Conservation (phyloP, 1,140 invertebrate species). For the Dolichoris vasculosae region DNA sequence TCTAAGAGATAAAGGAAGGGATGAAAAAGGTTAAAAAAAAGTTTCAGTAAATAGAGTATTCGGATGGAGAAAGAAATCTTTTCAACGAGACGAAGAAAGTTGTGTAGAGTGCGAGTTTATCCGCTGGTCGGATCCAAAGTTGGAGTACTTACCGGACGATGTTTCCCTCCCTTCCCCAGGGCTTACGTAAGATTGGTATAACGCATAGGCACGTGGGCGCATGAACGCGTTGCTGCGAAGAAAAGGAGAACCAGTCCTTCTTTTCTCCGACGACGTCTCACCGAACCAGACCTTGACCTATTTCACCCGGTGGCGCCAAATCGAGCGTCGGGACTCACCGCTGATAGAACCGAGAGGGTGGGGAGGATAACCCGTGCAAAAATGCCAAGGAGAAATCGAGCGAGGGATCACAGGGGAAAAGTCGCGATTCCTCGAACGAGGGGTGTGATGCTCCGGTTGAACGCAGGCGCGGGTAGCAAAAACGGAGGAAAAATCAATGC, state of each 20-base stretch:
- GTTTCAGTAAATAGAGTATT: no score
- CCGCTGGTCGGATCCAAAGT: no score
- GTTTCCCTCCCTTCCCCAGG: no score
- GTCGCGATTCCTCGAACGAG: slow-evolving; percentile 28
- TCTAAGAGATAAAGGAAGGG: not conserved
- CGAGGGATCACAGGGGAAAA: slow-evolving; percentile 17
- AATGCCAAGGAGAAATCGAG: not conserved
- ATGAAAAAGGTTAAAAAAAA: not conserved
- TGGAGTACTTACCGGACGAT: not conserved
- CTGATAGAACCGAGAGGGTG: not conserved
- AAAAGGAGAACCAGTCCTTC: not conserved
- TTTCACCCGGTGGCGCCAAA: slow-evolving; percentile 68
- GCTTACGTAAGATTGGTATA: not conserved
- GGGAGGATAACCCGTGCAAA: not conserved
- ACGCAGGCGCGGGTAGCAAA: slow-evolving; percentile 32
- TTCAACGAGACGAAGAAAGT: no score
- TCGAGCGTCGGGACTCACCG: slow-evolving; percentile 61
- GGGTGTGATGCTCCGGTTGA: slow-evolving; percentile 40
- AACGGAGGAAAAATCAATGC: slow-evolving; percentile 69
- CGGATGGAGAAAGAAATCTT: no score
- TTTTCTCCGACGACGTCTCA: not conserved
- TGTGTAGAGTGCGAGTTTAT: not conserved
- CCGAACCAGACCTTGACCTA: slow-evolving; percentile 69
- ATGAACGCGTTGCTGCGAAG: not conserved
- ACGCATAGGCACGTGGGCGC: not conserved